Conservation (phyloP, 2,888 invertebrate genomes). For the Nomada lathburiana region DNA sequence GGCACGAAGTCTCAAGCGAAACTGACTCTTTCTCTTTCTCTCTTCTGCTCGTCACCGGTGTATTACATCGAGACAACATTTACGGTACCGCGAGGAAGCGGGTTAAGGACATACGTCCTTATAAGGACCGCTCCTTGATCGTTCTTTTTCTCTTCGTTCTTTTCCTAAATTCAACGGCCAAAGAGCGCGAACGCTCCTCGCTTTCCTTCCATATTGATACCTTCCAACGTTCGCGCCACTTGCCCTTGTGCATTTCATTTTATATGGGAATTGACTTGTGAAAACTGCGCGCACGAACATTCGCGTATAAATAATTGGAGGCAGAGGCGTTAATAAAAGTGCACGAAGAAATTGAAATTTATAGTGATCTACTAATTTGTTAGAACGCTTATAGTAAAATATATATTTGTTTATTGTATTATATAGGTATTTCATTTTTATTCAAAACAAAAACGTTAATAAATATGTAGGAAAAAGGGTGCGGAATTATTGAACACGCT, state of each 20-base stretch:
- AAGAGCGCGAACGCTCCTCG: not conserved
- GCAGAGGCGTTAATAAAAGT: no score
- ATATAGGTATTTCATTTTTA: no score
- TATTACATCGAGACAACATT: constrained; percentile 55
- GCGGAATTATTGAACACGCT: no score
- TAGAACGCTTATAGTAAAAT: no score
- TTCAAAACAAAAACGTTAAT: no score
- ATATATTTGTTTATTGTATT: no score
- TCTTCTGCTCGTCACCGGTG: constrained; percentile 41
- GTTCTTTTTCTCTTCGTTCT: constrained; percentile 63
- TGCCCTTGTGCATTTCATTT: not conserved
- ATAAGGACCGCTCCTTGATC: constrained; percentile 82
- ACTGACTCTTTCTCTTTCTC: constrained; percentile 48
- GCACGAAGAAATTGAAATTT: no score
- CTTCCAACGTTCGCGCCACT: not conserved
- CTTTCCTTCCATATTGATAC: not conserved
- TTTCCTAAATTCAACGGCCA: constrained; percentile 31
- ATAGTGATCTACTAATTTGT: no score
- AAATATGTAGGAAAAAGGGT: no score
- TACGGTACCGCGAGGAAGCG: constrained; percentile 77
- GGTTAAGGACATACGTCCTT: constrained; percentile 84
- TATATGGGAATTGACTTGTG: not conserved
- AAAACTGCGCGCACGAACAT: not conserved
- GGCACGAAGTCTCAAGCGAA: constrained; percentile 69
- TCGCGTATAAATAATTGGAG: not conserved